Evolutionary conservation across 2,888 invertebrate genomes (phyloP).

Genomic region (Loripinus fragilis): DNA sequence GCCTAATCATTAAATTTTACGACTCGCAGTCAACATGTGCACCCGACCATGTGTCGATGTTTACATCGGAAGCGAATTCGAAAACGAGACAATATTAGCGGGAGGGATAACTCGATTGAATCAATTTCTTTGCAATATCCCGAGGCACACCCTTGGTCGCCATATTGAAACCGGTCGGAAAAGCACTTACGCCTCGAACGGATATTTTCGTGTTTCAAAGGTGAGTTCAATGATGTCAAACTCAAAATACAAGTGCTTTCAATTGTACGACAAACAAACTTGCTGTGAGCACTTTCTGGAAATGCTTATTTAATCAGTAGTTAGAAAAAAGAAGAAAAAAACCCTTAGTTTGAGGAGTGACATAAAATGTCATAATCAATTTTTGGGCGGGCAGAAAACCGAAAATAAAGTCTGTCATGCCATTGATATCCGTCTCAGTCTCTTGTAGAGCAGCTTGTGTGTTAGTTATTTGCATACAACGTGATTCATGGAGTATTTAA

Average conservation of each 20-base stretch:
- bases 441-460: too few relatives aligned
- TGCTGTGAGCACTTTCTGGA: not conserved
- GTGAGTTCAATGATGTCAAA: not conserved
- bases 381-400: slow-evolving; percentile 36
- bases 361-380: slow-evolving; percentile 19
- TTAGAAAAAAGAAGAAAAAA: not conserved
- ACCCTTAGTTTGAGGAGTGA: not conserved
- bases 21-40: not conserved
- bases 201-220: slow-evolving; percentile 13
- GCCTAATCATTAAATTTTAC: too few relatives aligned
- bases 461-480: too few relatives aligned
- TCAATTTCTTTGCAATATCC: slow-evolving; percentile 44
- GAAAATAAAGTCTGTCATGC: not conserved
- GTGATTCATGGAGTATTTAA: too few relatives aligned
- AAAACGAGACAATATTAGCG: slow-evolving; percentile 38
- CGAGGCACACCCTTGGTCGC: slow-evolving; percentile 71
- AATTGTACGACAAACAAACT: too few relatives aligned
- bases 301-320: too few relatives aligned
- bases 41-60: not conserved
- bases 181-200: slow-evolving; percentile 3
- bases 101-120: slow-evolving; percentile 45
- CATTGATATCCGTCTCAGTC: too few relatives aligned
- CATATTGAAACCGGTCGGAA: slow-evolving; percentile 70
- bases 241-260: not conserved
- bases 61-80: slow-evolving; percentile 11